A percentile compares a stretch with the other conserved stretches of the same genome.
These are phyloP conservation scores for Takifugu rubripes DNA, from an alignment of 2,797 vertebrate species.

Conservation along the genomic window DNA sequence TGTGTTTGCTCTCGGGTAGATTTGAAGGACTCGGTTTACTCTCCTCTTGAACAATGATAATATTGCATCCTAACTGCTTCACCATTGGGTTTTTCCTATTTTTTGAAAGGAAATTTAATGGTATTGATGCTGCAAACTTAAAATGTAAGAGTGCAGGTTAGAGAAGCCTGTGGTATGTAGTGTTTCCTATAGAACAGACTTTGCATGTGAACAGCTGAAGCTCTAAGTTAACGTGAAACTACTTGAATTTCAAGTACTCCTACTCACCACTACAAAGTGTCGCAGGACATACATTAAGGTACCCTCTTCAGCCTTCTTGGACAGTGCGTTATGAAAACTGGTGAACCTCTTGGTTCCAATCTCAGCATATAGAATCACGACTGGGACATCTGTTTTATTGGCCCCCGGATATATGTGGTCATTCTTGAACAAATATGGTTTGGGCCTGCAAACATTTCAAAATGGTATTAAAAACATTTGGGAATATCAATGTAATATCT, in stretches of 20 bases:
- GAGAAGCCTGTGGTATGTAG: no score
- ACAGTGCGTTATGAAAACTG: slow-evolving; percentile 86
- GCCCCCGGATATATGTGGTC: slow-evolving; percentile 87
- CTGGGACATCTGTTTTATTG: slow-evolving; percentile 78
- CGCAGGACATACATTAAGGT: slow-evolving; percentile 88
- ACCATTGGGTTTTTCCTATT: neutral
- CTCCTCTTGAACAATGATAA: slow-evolving; percentile 7
- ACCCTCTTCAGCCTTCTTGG: slow-evolving; percentile 81
- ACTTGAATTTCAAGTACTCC: neutral
- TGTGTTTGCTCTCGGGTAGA: slow-evolving; percentile 5
- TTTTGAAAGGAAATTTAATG: neutral
- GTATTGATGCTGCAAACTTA: no score
- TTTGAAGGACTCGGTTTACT: slow-evolving; percentile 7
- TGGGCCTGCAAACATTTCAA: slow-evolving; percentile 76
- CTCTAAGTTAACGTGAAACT: no score
- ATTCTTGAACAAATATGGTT: slow-evolving; percentile 86
- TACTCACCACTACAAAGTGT: slow-evolving; percentile 88
- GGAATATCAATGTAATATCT: neutral
- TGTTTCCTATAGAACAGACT: no score
- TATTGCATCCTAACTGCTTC: slow-evolving; percentile 1
- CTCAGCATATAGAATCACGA: slow-evolving; percentile 92
- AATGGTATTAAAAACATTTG: slow-evolving; percentile 13
- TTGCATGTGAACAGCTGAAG: no score
- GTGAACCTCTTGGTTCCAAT: slow-evolving; percentile 90
- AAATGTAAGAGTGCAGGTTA: no score